Conservation (phyloP, 2,113 vertebrate species). For the Chlorocebus sabaeus region DNA sequence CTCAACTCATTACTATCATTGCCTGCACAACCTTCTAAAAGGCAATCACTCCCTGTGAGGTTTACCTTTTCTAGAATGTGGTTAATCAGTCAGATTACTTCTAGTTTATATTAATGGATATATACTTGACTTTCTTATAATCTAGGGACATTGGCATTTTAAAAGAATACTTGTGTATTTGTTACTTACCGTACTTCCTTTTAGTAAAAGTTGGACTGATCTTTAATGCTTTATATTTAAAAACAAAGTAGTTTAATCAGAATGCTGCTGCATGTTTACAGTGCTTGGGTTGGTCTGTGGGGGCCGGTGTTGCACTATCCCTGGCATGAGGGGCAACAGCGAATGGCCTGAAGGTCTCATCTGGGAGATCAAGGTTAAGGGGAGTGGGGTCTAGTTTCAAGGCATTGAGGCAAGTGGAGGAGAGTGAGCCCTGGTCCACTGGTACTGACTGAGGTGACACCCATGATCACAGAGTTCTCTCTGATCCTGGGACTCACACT, state of each 20-base stretch:
- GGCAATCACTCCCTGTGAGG: not conserved
- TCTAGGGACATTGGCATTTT: not conserved
- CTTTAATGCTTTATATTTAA: not conserved
- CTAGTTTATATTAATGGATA: not conserved
- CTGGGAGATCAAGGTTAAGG: not conserved
- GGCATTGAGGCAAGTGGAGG: not conserved
- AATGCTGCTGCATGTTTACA: not conserved
- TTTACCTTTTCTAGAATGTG: constrained; percentile 7
- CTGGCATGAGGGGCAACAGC: not conserved
- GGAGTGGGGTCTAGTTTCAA: not conserved
- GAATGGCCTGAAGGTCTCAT: not conserved
- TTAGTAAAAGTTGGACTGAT: not conserved
- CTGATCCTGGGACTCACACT: not conserved
- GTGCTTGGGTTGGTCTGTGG: not conserved
- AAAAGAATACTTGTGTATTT: not conserved
- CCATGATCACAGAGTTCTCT: not conserved
- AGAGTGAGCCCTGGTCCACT: not conserved
- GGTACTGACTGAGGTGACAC: not conserved
- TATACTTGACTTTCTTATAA: not conserved
- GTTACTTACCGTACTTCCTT: not conserved
- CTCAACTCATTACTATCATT: not conserved
- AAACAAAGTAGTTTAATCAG: not conserved
- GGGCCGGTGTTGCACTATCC: not conserved
- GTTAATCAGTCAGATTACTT: not conserved
- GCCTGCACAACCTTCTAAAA: rapidly evolving